phyloP scores from a whole-genome alignment of 2,113 vertebrate genomes.

The Planiliza haematocheilus region DNA sequence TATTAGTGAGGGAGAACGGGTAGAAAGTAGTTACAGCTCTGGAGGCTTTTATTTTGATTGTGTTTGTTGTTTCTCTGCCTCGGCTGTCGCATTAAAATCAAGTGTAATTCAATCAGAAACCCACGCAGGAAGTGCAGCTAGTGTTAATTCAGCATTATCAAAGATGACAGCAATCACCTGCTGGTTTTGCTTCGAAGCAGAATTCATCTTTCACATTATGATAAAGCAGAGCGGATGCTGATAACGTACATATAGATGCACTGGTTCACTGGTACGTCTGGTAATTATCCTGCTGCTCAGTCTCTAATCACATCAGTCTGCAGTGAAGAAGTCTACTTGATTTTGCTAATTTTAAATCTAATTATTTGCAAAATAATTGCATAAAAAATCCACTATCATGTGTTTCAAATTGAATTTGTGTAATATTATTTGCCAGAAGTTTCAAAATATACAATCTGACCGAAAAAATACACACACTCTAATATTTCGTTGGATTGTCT shows the following conservation, averaged over 20 bases:
- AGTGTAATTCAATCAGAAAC: conserved; percentile 49
- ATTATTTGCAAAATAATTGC: not conserved
- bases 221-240: not conserved
- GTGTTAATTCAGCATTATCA: conserved; percentile 19
- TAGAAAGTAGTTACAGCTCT: conserved; percentile 7
- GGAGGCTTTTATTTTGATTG: conserved; percentile 10
- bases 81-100: conserved; percentile 40
- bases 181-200: not conserved
- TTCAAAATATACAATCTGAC: too few relatives aligned
- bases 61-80: conserved; percentile 20
- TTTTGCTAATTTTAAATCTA: conserved; percentile 5
- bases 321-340: not conserved
- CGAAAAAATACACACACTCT: too few relatives aligned
- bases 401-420: not conserved
- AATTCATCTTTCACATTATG: not conserved
- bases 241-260: not conserved
- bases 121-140: conserved; percentile 55
- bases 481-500: too few relatives aligned
- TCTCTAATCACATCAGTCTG: not conserved
- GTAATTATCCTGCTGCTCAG: not conserved
- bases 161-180: conserved; percentile 21
- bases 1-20: not conserved
- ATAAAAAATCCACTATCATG: not conserved
- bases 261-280: not conserved
- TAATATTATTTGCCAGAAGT: not conserved